Base-by-base conservation (phyloP, 2,888 invertebrate species). In the Rhamnusium bicolor region DNA sequence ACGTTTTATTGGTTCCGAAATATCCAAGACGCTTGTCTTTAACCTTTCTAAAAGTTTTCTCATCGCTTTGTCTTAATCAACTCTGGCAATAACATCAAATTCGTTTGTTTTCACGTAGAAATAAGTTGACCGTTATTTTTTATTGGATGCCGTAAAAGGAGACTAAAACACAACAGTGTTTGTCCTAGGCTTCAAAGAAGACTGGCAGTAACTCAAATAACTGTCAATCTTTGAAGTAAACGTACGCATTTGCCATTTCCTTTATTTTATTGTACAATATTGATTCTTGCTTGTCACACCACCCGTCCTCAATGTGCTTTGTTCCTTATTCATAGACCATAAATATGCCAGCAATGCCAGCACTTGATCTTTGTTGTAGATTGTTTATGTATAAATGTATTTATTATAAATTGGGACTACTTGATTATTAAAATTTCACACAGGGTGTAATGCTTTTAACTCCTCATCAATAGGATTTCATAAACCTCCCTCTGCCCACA, bases 101-200 rank as follows among this genome's bases (percentile, higher is more conserved):
- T 58, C 40, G 58, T 58, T 58, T 19, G 21, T 54, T n/a, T 58
- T 58, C 58, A 58, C 32, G 58, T 16, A 21, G 56, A 58, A 58
- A 58, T 19, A 16, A 32, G 58, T 16, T 8, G 58, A 18, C 18
- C 24, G 32, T 58, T 58, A 58, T 58, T 58, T 58, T 58, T 58
- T 58, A 58, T 58, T 58, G 16, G 58, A 58, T 10, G 32, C 58
- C 32, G n/a, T 40, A 40, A 40, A 40, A 40, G n/a, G n/a, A 40
- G n/a, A 2, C 12, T n/a, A n/a, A 40, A 40, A 40, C 40, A n/a
- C 1, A 40, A 40, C 40, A 40, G 12, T 40, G 40, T 40, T 1
- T 40, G 40, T 40, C 12, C 40, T 40, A n/a, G 40, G 4, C n/a
- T 12, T 40, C 40, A 40, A 40, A 5, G n/a, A 32, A 14, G 58